A percentile compares a stretch with the other conserved stretches of the same genome.
Evolutionary conservation across 2,888 invertebrate genomes (phyloP).

Genomic region (Laspeyria flexula): DNA sequence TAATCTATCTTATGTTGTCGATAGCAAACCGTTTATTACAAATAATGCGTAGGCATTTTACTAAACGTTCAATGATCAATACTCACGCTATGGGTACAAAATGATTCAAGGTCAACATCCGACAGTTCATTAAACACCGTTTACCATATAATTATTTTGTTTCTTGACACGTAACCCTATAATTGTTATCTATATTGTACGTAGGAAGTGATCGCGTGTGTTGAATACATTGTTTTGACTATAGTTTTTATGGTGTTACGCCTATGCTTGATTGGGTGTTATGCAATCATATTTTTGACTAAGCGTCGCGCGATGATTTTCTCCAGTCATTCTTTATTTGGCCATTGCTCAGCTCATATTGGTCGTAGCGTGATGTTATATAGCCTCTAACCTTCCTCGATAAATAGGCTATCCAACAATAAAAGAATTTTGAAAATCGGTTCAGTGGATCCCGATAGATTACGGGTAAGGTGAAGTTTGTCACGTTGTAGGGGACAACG

Average conservation of each 20-base stretch:
- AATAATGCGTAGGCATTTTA: not conserved
- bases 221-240: not conserved
- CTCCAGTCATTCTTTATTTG: too few species aligned
- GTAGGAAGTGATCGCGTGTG: conserved; percentile 34
- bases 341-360: too few species aligned
- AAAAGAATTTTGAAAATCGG: too few species aligned
- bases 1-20: not conserved
- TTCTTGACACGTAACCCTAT: conserved; percentile 39
- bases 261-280: not conserved
- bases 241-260: not conserved
- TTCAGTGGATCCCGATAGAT: too few species aligned
- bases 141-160: conserved; percentile 35
- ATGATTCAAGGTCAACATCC: conserved; percentile 27
- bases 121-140: conserved; percentile 25
- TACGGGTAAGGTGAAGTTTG: too few species aligned
- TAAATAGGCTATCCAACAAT: too few species aligned
- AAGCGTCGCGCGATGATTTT: too few species aligned
- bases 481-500: too few species aligned
- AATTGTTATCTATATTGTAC: conserved; percentile 29
- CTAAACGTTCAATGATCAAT: conserved; percentile 1
- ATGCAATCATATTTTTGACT: conserved; percentile 10
- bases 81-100: conserved; percentile 13
- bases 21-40: not conserved
- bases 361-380: too few species aligned
- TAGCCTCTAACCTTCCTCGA: too few species aligned